These are phyloP conservation scores for Eueremaeus valkanovi DNA, from an alignment of 2,888 invertebrate species.

Conservation along the genomic window DNA sequence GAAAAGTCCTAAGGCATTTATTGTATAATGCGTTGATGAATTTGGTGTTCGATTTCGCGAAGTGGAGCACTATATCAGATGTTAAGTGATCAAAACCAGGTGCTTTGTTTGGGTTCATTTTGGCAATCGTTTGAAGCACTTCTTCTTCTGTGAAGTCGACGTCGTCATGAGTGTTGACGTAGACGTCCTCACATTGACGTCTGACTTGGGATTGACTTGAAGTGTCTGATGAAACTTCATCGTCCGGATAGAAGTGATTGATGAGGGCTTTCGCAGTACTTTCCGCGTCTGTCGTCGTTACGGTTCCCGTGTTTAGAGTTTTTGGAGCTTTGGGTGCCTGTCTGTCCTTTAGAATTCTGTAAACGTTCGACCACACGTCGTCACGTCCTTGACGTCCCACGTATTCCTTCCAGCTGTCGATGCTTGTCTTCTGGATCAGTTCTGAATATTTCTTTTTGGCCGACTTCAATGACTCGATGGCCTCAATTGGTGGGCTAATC, in stretches of 20 bases:
- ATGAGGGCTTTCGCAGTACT: background rate
- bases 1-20: slow-evolving; percentile 12
- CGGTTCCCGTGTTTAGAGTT: background rate
- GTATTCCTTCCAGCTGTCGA: no score
- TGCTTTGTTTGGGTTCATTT: slow-evolving; percentile 1
- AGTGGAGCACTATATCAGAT: background rate
- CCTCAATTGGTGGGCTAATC: background rate
- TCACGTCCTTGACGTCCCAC: no score
- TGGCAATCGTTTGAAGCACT: background rate
- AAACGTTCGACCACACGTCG: background rate
- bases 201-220: background rate
- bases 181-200: background rate
- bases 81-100: background rate
- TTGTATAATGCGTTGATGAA: slow-evolving; percentile 2
- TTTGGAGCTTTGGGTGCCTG: background rate
- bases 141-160: background rate
- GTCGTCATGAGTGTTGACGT: background rate
- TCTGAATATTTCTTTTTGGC: background rate
- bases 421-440: background rate
- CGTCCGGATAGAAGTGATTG: background rate
- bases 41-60: background rate
- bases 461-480: background rate
- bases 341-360: background rate
- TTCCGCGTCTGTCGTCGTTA: background rate
- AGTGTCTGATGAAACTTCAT: background rate